Evolutionary conservation across 2,888 invertebrate genomes (phyloP), one percentile per base, ranked within the genome.

Genomic region (Aricia artaxerxes): DNA sequence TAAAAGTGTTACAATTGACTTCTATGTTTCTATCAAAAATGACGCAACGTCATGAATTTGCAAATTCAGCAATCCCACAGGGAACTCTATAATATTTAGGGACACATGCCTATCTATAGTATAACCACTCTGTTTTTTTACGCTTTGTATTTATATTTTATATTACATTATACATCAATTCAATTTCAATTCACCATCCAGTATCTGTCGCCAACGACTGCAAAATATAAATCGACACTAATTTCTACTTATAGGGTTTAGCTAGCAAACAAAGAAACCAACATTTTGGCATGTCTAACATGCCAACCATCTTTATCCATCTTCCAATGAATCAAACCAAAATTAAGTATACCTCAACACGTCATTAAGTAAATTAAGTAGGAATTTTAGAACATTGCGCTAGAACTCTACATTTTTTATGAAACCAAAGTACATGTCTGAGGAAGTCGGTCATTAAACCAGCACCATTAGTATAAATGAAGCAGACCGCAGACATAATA

Each of bases 361-460:
- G 35, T n/a, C 6, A 5, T 61, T 7, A n/a, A 61, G 60, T n/a
- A 61, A 24, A 5, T 61, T 7, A n/a, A 61, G 60, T n/a, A 61
- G 60, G 24, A n/a, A 24, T 60, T 60, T 60, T 60, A 16, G n/a
- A n/a, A 60, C 60, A 60, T 61, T 24, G 24, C 61, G 61, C 24
- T 61, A 60, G 16, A 60, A n/a, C 60, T 60, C 60, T n/a, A 60
- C 60, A n/a, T 60, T 60, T n/a, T 5, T 60, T 11, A 2, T 64
- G 1, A 1, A 9, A 44, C 4, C 64, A 1, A 64, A 31, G 61
- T 64, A 6, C n/a, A 31, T 13, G 16, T 7, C 64, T 31, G 3
- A 64, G 64, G 64, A 64, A 64, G 31, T 64, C 24, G 64, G 31
- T 64, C 31, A 64, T 64, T 64, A 64, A 64, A 64, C 3, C 64